A percentile compares a stretch with the other conserved stretches of the same genome.
These are phyloP conservation scores for Cardiocondyla obscurior DNA, from an alignment of 1,140 invertebrate species.

Conservation along the genomic window DNA sequence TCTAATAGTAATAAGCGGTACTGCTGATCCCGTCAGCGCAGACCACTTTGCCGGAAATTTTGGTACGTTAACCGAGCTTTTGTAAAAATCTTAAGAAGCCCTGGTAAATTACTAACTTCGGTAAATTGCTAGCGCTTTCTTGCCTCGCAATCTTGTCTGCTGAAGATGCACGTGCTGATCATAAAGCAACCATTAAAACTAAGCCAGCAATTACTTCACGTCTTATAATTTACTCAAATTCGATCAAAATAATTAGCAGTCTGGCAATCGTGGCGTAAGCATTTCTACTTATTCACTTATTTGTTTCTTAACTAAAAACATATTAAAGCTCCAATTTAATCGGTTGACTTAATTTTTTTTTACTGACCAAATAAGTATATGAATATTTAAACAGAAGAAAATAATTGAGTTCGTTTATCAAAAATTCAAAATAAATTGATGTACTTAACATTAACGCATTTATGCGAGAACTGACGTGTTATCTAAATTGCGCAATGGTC, in stretches of 20 bases:
- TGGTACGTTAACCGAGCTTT: background rate
- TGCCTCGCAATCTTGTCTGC: background rate
- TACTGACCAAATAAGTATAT: background rate
- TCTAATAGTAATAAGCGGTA: slow-evolving; percentile 75
- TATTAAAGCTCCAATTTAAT: background rate
- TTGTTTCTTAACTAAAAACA: background rate
- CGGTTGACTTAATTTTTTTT: background rate
- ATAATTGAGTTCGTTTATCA: no score
- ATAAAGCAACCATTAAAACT: background rate
- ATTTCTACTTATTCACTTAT: background rate
- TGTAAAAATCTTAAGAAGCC: background rate
- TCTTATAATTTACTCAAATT: background rate
- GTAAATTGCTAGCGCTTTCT: background rate
- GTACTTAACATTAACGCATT: background rate
- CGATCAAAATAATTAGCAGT: background rate
- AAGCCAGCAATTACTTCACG: background rate
- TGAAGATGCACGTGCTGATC: background rate
- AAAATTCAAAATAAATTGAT: no score
- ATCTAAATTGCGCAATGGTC: slow-evolving; percentile 6
- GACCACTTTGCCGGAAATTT: slow-evolving; percentile 14
- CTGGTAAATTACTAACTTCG: background rate
- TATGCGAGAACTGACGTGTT: background rate
- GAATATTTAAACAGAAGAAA: background rate
- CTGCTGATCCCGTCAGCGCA: background rate
- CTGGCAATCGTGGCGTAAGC: background rate